A percentile compares a stretch with the other conserved stretches of the same genome.
phyloP scores from a whole-genome alignment of 2,888 invertebrate genomes.

The Caenorhabditis zanzibari region DNA sequence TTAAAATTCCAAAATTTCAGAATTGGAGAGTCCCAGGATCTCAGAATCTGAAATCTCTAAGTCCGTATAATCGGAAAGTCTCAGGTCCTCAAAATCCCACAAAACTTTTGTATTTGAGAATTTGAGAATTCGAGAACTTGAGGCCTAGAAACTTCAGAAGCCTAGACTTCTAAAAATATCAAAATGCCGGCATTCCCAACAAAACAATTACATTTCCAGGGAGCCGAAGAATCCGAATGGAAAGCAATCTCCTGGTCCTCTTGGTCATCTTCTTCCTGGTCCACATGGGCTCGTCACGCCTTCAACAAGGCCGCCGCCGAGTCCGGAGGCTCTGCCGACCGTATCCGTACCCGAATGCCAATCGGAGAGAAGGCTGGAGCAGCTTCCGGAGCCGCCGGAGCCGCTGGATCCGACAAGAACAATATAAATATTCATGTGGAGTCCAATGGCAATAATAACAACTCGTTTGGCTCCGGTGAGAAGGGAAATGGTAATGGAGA shows the following conservation, averaged over 20 bases:
- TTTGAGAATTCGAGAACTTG: no score
- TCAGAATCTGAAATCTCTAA: no score
- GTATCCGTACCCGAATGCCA: conserved; percentile 54
- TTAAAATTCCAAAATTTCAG: no score
- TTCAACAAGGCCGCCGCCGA: conserved; percentile 68
- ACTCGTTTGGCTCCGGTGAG: conserved; percentile 45
- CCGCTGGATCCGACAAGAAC: conserved; percentile 24
- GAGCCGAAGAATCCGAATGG: conserved; percentile 65
- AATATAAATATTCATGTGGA: conserved; percentile 65
- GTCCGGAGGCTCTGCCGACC: conserved; percentile 11
- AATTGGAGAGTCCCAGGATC: no score
- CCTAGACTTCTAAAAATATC: no score
- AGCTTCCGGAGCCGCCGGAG: conserved; percentile 19
- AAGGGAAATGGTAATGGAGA: neutral
- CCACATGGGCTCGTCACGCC: conserved; percentile 75
- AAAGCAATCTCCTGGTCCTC: conserved; percentile 73
- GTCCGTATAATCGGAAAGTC: no score
- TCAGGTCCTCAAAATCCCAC: no score
- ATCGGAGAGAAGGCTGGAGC: conserved; percentile 37
- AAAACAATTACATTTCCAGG: conserved; percentile 20
- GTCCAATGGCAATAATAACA: conserved; percentile 64
- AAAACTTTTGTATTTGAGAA: no score
- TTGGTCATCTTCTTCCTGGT: conserved; percentile 74
- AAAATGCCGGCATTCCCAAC: no score
- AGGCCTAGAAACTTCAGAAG: no score